Evolutionary conservation across 2,888 invertebrate species (phyloP).

Genomic region (Drosophila setosimentum): DNA sequence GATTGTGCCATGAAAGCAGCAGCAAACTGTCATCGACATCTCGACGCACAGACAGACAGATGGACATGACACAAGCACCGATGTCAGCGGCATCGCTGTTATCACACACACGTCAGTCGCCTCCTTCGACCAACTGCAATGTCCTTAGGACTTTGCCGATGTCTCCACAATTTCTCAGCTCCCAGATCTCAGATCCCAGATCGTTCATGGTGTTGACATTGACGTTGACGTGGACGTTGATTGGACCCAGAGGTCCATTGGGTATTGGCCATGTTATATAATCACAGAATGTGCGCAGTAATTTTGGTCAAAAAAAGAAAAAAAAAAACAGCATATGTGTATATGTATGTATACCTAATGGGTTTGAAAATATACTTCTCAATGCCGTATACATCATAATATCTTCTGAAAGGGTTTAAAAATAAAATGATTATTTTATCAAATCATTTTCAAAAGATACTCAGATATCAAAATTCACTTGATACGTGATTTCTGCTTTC

Average conservation of each 20-base stretch:
- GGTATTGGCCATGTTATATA: background rate
- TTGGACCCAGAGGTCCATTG: background rate
- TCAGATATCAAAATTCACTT: background rate
- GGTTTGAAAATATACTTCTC: background rate
- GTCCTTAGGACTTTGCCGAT: slow-evolving; percentile 31
- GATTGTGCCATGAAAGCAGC: slow-evolving; percentile 42
- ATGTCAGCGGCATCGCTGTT: slow-evolving; percentile 13
- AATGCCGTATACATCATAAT: background rate
- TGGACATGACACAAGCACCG: slow-evolving; percentile 45
- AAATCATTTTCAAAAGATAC: background rate
- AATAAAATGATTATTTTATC: background rate
- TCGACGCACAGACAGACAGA: background rate
- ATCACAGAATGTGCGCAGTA: background rate
- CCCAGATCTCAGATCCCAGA: background rate
- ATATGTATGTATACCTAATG: background rate
- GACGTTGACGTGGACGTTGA: background rate
- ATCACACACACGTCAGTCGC: background rate
- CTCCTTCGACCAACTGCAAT: slow-evolving; percentile 18
- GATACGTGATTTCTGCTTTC: background rate
- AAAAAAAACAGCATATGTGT: too few relatives aligned
- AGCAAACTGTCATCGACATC: slow-evolving; percentile 40
- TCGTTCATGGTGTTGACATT: background rate
- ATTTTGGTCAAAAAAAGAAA: too few relatives aligned
- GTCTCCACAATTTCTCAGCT: background rate
- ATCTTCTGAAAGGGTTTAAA: background rate